Conservation (phyloP, 2,797 vertebrate genomes). For the Calcarius lapponicus region DNA sequence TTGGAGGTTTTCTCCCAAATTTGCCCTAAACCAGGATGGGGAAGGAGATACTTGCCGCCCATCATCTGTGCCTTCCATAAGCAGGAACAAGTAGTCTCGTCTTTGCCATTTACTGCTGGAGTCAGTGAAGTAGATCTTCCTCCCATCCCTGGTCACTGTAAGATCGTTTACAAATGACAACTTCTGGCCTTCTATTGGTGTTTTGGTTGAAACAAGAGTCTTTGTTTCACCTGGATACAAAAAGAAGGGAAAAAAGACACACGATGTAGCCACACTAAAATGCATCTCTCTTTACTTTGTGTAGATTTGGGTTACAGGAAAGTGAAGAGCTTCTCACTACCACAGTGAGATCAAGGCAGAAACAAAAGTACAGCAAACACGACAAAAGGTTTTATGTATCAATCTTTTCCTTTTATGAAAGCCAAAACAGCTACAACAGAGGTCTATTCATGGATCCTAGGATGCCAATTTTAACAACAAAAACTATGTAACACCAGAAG, state of each 20-base stretch:
- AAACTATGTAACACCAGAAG: not conserved
- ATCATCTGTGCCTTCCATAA: constrained; percentile 94
- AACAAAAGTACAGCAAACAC: not conserved
- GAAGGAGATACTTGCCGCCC: constrained; percentile 82
- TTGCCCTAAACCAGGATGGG: not conserved
- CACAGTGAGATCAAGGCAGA: not conserved
- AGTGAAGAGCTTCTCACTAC: not conserved
- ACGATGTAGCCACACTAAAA: not conserved
- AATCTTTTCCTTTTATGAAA: not conserved
- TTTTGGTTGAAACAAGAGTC: constrained; percentile 81
- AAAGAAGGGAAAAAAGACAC: not conserved
- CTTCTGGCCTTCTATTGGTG: constrained; percentile 83
- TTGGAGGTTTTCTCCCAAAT: not conserved
- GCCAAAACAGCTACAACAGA: not conserved
- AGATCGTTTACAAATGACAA: constrained; percentile 93
- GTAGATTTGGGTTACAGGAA: not conserved
- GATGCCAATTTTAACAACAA: not conserved
- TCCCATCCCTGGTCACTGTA: constrained; percentile 88
- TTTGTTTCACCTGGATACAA: constrained; percentile 80
- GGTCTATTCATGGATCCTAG: not conserved
- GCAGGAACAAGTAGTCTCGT: constrained; percentile 84
- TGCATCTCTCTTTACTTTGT: not conserved
- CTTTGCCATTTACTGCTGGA: constrained; percentile 98
- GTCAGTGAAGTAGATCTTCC: constrained; percentile 93
- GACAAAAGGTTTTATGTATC: not conserved